A percentile compares a stretch with the other conserved stretches of the same genome.
Conservation (phyloP, 1,140 invertebrate species). For the Gerris buenoi region DNA sequence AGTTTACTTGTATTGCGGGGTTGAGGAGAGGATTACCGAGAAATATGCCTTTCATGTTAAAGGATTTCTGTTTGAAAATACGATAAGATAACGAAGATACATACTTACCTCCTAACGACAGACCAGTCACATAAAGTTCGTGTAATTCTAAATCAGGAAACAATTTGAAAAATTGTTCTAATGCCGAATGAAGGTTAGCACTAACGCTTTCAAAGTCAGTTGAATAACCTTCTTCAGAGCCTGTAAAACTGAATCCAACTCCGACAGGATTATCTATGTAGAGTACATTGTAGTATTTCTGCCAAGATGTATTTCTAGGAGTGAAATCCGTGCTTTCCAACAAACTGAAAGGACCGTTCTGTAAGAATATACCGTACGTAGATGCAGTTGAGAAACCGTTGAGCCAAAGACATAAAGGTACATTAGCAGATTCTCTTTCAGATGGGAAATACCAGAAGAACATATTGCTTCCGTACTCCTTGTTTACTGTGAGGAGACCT, state of each 20-base stretch:
- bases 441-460: conserved; percentile 4
- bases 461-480: neutral
- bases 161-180: conserved; percentile 48
- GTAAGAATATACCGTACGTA: conserved; percentile 53
- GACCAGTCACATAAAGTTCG: conserved; percentile 64
- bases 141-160: conserved; percentile 48
- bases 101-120: conserved; percentile 66
- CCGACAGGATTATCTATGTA: conserved; percentile 57
- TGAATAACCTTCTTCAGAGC: conserved; percentile 43
- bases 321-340: conserved; percentile 27
- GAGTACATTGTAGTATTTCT: conserved; percentile 27
- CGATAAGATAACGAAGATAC: neutral
- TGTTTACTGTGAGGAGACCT: neutral
- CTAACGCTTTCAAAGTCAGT: conserved; percentile 40
- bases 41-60: conserved; percentile 1
- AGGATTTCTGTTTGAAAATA: neutral
- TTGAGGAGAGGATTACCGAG: conserved; percentile 47
- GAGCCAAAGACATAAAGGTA: neutral
- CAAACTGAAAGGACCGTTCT: conserved; percentile 36
- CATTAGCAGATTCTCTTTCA: neutral
- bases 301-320: conserved; percentile 16
- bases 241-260: conserved; percentile 28
- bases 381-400: conserved; percentile 32
- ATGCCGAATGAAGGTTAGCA: conserved; percentile 11
- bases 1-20: conserved; percentile 55